Conservation (phyloP, 2,888 invertebrate species). For the Rosalia funebris region DNA sequence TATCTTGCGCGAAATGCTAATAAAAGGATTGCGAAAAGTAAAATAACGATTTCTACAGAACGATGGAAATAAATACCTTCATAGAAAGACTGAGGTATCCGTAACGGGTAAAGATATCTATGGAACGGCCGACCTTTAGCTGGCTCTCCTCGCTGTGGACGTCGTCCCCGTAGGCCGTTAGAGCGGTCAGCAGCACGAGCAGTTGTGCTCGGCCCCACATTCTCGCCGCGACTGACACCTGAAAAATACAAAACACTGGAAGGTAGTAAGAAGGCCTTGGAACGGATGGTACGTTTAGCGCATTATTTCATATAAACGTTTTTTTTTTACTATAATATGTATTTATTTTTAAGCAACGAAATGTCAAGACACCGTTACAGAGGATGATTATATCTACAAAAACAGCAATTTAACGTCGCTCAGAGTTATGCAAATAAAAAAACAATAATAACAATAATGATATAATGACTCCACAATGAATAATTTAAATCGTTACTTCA, state of each 20-base stretch:
- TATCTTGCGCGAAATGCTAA: no score
- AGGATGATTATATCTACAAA: no score
- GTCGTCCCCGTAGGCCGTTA: constrained; percentile 46
- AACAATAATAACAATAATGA: no score
- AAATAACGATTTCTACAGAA: no score
- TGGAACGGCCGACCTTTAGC: constrained; percentile 82
- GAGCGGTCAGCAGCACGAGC: constrained; percentile 62
- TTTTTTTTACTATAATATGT: neutral
- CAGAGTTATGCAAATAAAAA: no score
- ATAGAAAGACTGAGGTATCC: constrained; percentile 43
- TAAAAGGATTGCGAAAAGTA: no score
- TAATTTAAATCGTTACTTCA: no score
- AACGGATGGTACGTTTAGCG: constrained; percentile 7
- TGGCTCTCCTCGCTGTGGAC: constrained; percentile 64
- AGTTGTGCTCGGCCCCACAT: constrained; percentile 67
- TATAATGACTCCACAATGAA: no score
- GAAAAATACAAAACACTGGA: constrained; percentile 46
- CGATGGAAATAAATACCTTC: constrained; percentile 38
- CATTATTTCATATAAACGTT: neutral
- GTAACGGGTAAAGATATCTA: constrained; percentile 77
- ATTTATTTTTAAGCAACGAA: neutral
- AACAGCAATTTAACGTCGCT: no score
- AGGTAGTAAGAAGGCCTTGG: constrained; percentile 32
- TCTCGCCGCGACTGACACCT: constrained; percentile 63
- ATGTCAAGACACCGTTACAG: neutral